Evolutionary conservation across 2,888 invertebrate genomes (phyloP).

Genomic region (Tetropium fuscum): DNA sequence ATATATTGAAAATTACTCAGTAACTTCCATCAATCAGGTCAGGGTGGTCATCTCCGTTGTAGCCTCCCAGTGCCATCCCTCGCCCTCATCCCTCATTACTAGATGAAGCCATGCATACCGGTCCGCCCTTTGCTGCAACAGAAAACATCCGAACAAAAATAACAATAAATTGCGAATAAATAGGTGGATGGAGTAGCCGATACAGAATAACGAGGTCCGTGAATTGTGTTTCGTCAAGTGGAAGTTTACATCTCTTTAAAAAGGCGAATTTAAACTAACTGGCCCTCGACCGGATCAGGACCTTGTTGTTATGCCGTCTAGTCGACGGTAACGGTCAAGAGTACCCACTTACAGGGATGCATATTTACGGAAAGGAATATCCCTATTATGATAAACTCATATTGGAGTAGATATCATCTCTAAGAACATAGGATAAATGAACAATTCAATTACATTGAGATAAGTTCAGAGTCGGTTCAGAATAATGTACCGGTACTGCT

Average conservation of each 20-base stretch:
- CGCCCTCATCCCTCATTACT: constrained; percentile 23
- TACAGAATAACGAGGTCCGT: constrained; percentile 64
- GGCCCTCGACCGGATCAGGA: constrained; percentile 49
- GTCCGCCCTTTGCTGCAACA: constrained; percentile 15
- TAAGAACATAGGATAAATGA: too few relatives aligned
- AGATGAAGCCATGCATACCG: constrained; percentile 12
- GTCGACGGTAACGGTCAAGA: constrained; percentile 59
- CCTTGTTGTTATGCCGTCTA: constrained; percentile 60
- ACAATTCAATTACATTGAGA: too few relatives aligned
- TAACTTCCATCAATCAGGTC: too few relatives aligned
- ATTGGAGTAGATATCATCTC: too few relatives aligned
- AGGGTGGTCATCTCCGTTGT: too few relatives aligned
- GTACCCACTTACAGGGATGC: constrained; percentile 52
- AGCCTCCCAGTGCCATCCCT: too few relatives aligned
- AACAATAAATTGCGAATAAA: constrained; percentile 57
- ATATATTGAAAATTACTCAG: too few relatives aligned
- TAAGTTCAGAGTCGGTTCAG: too few relatives aligned
- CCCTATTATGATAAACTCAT: too few relatives aligned
- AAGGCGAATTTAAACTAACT: constrained; percentile 61
- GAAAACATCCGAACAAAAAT: constrained; percentile 28
- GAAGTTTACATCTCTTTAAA: constrained; percentile 63
- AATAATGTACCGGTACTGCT: too few relatives aligned
- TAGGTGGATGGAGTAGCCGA: constrained; percentile 59
- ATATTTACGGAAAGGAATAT: constrained; percentile 54
- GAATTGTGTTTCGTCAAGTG: constrained; percentile 61